Base-by-base conservation (phyloP, 2,797 vertebrate species). In the Acanthurus tractus region DNA sequence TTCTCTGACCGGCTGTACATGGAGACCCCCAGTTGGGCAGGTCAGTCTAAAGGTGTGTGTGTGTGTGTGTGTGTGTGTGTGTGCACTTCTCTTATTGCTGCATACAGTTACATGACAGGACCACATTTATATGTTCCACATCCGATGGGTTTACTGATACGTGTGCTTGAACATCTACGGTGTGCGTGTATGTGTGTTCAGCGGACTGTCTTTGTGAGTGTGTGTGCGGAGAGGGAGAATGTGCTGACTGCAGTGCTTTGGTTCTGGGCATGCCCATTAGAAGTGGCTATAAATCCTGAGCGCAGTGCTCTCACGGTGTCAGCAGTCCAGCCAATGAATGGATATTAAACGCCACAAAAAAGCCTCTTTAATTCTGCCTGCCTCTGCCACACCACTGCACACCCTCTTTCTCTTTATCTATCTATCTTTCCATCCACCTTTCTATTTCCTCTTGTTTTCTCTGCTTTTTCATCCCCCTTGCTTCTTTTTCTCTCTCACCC, bases 271-370 rank as follows among this genome's bases (percentile, higher is more conserved):
- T 95, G 95, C 90, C 88, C 93, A 94, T 95, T 94, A 92, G 89
- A 92, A 93, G 94, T 92, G 93, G 89, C 95, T 95, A 94, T 96
- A 96, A 96, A 96, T 96, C 95, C 90, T 74, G 58, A 90, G 93
- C 90, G 85, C 92, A 92, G 94, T 90, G 92, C 94, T 95, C 93
- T 92, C 45, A 94, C 96, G 94, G 90, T 68, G 90, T 97, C 96
- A 96, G 96, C 96, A 96, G 93, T 94, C 95, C 94, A 93, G 79
- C 81, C 92, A 96, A 96, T 95, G 95, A 96, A 96, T 95, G 95
- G 96, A 95, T 96, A 96, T 95, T 95, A 97, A 96, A 96, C 67
- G 87, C 90, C 93, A 95, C 95, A 92, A 92, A 94, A 89, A 96
- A 96, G 93, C 94, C 95, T 94, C 92, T 95, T 94, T 96, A 94